phyloP scores from a whole-genome alignment of 1,140 invertebrate genomes.

The Acromyrmex charruanus region DNA sequence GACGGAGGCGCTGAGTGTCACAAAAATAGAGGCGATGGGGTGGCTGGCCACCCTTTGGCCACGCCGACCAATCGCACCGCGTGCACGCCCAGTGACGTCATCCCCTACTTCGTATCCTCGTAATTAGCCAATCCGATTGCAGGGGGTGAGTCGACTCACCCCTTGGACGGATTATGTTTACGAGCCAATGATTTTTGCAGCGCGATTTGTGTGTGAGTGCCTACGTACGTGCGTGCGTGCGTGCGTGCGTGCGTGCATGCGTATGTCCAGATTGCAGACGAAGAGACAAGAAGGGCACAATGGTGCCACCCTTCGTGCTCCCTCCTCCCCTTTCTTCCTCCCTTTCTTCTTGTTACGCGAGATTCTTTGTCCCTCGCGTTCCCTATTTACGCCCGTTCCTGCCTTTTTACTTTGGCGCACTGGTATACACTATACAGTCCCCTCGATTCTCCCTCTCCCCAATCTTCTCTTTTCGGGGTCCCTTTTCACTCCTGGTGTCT shows the following conservation, averaged over 20 bases:
- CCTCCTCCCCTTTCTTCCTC: constrained; percentile 26
- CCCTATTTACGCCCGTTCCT: constrained; percentile 33
- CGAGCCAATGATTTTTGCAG: constrained; percentile 80
- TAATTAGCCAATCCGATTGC: constrained; percentile 84
- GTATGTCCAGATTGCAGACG: constrained; percentile 43
- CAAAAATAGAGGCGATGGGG: constrained; percentile 51
- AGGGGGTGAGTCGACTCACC: constrained; percentile 56
- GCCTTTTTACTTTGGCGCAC: constrained; percentile 11
- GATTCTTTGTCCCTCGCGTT: constrained; percentile 45
- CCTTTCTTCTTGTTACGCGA: constrained; percentile 26
- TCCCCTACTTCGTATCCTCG: constrained; percentile 62
- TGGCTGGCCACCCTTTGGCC: constrained; percentile 49
- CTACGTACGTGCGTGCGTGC: background rate
- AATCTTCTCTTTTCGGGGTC: background rate
- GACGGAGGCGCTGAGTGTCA: constrained; percentile 30
- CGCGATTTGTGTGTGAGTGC: constrained; percentile 17
- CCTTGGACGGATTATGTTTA: constrained; percentile 69
- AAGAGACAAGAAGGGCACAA: constrained; percentile 50
- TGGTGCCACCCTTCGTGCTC: constrained; percentile 34
- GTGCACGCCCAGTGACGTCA: constrained; percentile 83
- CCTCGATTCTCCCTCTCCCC: constrained; percentile 1
- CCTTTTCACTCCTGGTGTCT: constrained; percentile 17
- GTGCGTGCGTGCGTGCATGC: background rate
- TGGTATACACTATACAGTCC: constrained; percentile 20
- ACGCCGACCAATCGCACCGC: constrained; percentile 78